phyloP scores from a whole-genome alignment of 2,113 vertebrate genomes.

The Rhinopomastus cyanomelas region DNA sequence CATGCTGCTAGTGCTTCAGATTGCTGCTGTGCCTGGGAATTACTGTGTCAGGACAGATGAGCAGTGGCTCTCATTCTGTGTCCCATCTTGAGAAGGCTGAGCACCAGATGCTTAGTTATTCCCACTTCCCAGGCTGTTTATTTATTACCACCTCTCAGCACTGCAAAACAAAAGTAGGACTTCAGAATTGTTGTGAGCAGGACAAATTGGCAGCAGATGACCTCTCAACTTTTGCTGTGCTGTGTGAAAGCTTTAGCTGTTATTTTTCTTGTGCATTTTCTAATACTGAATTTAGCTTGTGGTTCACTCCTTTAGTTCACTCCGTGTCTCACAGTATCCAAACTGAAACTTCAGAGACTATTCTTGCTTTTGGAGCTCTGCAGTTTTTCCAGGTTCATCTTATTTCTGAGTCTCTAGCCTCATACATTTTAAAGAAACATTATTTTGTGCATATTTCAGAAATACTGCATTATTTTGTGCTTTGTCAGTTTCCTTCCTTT shows the following conservation, averaged over 20 bases:
- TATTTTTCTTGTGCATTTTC: not conserved
- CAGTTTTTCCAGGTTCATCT: not conserved
- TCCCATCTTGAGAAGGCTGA: conserved; percentile 14
- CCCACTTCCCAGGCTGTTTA: conserved; percentile 41
- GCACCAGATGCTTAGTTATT: conserved; percentile 32
- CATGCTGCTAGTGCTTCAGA: not conserved
- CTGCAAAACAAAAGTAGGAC: not conserved
- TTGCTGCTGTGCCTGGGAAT: not conserved
- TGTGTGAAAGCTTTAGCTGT: not conserved
- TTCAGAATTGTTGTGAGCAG: not conserved
- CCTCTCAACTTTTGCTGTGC: not conserved
- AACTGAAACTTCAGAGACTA: not conserved
- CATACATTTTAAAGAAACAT: not conserved
- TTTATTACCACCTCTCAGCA: not conserved
- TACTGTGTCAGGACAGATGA: conserved; percentile 19
- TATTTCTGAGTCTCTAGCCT: not conserved
- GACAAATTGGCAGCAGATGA: not conserved
- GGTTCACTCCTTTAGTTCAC: not conserved
- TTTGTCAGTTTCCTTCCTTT: not conserved
- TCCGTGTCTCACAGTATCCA: not conserved
- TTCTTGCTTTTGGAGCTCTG: not conserved
- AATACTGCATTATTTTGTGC: not conserved
- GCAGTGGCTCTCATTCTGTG: conserved; percentile 24
- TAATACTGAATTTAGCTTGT: not conserved
- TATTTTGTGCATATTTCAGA: not conserved